phyloP scores from a whole-genome alignment of 2,888 invertebrate species.

The Drosophila tanythrix region DNA sequence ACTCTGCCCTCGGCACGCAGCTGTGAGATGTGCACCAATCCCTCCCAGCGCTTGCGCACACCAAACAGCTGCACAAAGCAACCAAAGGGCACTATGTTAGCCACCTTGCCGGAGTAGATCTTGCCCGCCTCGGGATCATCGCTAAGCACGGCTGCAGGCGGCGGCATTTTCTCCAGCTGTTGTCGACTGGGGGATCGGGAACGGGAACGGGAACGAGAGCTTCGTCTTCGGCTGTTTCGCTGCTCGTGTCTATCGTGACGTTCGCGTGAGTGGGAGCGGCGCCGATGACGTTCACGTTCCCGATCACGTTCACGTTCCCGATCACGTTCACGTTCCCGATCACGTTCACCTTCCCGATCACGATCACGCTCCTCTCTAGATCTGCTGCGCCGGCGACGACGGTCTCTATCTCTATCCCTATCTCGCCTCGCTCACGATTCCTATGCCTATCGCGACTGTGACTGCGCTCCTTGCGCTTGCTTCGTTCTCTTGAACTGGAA shows the following conservation, averaged over 20 bases:
- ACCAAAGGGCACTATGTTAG: constrained; percentile 98
- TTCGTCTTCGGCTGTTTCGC: constrained; percentile 33
- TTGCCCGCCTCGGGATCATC: constrained; percentile 92
- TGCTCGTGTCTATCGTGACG: constrained; percentile 57
- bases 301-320: constrained; percentile 25
- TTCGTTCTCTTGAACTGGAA: constrained; percentile 62
- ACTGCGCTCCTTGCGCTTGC: constrained; percentile 53
- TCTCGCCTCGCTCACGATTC: constrained; percentile 34
- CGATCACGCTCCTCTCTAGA: constrained; percentile 40
- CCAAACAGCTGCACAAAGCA: constrained; percentile 99
- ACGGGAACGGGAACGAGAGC: constrained; percentile 57
- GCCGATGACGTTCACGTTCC: constrained; percentile 47
- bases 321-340: neutral
- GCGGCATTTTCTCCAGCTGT: constrained; percentile 78
- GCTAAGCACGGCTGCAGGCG: constrained; percentile 85
- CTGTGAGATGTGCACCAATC: constrained; percentile 98
- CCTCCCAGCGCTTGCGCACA: constrained; percentile 95
- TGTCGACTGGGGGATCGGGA: constrained; percentile 72
- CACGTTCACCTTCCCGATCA: constrained; percentile 5
- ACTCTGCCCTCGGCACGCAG: constrained; percentile 96
- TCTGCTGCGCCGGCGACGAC: constrained; percentile 36
- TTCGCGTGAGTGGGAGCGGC: constrained; percentile 52
- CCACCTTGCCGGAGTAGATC: constrained; percentile 96
- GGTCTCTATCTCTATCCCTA: constrained; percentile 33
- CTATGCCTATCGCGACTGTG: constrained; percentile 29